phyloP scores from a whole-genome alignment of 2,888 invertebrate genomes.

The Linyphia triangularis region DNA sequence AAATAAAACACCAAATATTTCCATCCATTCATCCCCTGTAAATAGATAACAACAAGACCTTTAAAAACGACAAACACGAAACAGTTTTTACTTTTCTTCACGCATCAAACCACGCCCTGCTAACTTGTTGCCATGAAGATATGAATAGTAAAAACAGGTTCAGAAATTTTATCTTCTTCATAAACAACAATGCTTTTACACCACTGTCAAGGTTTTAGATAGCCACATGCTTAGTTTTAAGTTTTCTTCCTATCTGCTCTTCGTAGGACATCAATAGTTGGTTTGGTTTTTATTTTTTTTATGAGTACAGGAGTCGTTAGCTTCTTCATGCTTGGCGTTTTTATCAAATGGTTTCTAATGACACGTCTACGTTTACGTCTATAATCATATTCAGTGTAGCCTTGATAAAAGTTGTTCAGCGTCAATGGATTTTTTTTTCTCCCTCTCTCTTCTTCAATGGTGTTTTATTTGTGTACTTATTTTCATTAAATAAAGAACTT shows the following conservation, averaged over 20 bases:
- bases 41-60: neutral
- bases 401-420: neutral
- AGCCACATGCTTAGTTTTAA: neutral
- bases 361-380: neutral
- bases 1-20: neutral
- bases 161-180: neutral
- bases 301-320: neutral
- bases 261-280: no score
- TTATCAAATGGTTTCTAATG: neutral
- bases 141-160: neutral
- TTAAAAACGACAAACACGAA: neutral
- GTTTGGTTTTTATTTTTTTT: neutral
- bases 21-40: neutral
- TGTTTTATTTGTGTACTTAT: no score
- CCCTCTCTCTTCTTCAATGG: no score
- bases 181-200: slow-evolving; percentile 24
- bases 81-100: neutral
- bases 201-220: neutral
- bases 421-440: neutral
- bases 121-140: neutral
- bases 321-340: neutral
- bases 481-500: no score
- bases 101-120: neutral
- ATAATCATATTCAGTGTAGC: neutral
- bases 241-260: neutral